phyloP scores from a whole-genome alignment of 2,888 invertebrate genomes.

The Chydorus sphaericus region DNA sequence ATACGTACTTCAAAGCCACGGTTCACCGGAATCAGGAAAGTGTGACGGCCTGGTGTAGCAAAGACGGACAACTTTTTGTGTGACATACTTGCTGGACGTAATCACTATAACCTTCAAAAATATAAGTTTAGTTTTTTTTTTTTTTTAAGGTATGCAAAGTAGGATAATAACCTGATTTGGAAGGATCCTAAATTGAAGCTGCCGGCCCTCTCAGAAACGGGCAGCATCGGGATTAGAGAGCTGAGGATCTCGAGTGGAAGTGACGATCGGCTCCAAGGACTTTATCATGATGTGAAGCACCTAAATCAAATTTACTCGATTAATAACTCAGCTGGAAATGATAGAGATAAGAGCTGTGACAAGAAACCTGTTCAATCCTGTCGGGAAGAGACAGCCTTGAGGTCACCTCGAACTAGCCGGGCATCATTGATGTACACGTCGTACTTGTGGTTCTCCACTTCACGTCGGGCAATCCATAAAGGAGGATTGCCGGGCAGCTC shows the following conservation, averaged over 20 bases:
- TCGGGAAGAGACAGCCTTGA: conserved; percentile 15
- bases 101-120: conserved; percentile 33
- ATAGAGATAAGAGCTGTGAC: too few species aligned
- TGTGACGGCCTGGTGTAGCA: conserved; percentile 60
- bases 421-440: conserved; percentile 80
- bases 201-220: conserved; percentile 61
- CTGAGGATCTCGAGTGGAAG: conserved; percentile 39
- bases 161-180: conserved; percentile 46
- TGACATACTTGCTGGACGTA: conserved; percentile 61
- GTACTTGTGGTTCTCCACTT: conserved; percentile 31
- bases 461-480: conserved; percentile 59
- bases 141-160: background rate
- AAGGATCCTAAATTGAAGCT: conserved; percentile 54
- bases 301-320: conserved; percentile 31
- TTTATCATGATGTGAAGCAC: conserved; percentile 77
- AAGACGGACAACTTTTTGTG: conserved; percentile 59
- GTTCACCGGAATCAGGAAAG: conserved; percentile 81
- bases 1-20: conserved; percentile 82
- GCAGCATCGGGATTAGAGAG: conserved; percentile 68
- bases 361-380: conserved; percentile 35
- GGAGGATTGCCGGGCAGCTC: conserved; percentile 73
- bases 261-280: conserved; percentile 57
- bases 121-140: background rate
- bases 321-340: background rate
- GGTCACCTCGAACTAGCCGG: conserved; percentile 44